These are phyloP conservation scores for Keiferia lycopersicella DNA, from an alignment of 2,888 invertebrate genomes.

Conservation along the genomic window DNA sequence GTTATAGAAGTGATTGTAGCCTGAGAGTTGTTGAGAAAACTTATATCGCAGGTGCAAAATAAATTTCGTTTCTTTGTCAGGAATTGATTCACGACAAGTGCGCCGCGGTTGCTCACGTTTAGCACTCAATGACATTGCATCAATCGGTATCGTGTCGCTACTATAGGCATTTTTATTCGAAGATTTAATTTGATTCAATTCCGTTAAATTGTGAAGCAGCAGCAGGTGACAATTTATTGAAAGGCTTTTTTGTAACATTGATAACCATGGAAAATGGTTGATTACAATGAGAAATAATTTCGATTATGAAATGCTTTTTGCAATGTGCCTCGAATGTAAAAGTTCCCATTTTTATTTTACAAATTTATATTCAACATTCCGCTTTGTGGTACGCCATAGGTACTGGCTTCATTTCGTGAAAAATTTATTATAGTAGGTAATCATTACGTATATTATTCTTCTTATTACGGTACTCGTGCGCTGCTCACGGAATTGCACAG, in stretches of 20 bases:
- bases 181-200: constrained; percentile 62
- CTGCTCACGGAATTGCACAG: no score
- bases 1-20: constrained; percentile 45
- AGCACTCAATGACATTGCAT: constrained; percentile 76
- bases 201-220: constrained; percentile 52
- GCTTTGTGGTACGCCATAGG: no score
- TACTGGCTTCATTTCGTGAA: no score
- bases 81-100: constrained; percentile 59
- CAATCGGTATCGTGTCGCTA: constrained; percentile 72
- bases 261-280: not conserved
- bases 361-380: no score
- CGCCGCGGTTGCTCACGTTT: constrained; percentile 75
- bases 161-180: constrained; percentile 73
- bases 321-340: not conserved
- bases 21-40: constrained; percentile 27
- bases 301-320: not conserved
- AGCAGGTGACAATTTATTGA: constrained; percentile 55
- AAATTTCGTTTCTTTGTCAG: constrained; percentile 44
- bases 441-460: no score
- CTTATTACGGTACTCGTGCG: no score
- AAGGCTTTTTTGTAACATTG: constrained; percentile 18
- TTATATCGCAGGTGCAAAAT: constrained; percentile 36
- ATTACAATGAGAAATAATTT: constrained; percentile 1
- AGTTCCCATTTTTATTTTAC: no score
- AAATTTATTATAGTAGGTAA: no score